These are phyloP conservation scores for Betta splendens DNA, from an alignment of 2,797 vertebrate genomes.

Conservation along the genomic window DNA sequence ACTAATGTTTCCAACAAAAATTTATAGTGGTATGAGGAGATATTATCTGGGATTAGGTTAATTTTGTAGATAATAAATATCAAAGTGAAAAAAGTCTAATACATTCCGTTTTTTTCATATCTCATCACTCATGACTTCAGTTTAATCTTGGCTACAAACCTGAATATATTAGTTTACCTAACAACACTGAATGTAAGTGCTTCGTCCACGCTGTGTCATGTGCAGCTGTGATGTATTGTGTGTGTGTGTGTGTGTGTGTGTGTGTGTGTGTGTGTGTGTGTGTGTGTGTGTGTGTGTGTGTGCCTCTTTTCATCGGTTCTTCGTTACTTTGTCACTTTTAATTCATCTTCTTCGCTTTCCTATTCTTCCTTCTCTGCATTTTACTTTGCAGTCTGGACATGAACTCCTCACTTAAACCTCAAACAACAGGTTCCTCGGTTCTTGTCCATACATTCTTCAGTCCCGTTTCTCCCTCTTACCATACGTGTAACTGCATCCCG, in stretches of 20 bases:
- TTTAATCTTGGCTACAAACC: background rate
- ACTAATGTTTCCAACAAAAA: background rate
- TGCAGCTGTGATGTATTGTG: constrained; percentile 20
- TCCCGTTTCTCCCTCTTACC: constrained; percentile 1
- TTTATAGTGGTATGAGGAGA: background rate
- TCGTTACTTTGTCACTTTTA: background rate
- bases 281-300: background rate
- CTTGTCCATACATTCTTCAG: constrained; percentile 6
- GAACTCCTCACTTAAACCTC: constrained; percentile 36
- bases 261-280: constrained; percentile 4
- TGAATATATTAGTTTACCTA: no score
- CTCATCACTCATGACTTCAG: background rate
- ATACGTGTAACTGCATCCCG: background rate
- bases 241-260: background rate
- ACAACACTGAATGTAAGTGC: background rate
- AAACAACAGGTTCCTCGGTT: constrained; percentile 17
- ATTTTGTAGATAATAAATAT: no score
- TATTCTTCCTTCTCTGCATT: constrained; percentile 2
- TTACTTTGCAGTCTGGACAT: no score
- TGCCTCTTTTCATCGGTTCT: background rate
- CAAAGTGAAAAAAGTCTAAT: no score
- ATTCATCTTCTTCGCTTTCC: constrained; percentile 3
- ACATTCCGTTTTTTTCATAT: no score
- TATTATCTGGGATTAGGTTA: no score
- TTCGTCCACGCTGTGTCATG: constrained; percentile 2